Evolutionary conservation across 2,888 invertebrate species (phyloP).

Genomic region (Melolontha melolontha): DNA sequence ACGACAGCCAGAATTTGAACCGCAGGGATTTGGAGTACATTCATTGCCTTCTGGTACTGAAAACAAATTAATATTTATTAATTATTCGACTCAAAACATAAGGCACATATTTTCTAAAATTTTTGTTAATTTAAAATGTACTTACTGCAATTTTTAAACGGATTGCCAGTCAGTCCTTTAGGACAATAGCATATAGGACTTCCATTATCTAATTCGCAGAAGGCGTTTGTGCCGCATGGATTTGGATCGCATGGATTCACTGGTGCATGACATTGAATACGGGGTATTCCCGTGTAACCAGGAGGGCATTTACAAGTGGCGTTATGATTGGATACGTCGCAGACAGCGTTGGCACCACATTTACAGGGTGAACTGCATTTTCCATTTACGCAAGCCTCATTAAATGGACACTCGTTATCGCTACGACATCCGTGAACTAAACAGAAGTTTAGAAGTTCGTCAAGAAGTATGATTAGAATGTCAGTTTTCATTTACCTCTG

Average conservation of each 20-base stretch:
- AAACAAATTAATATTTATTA: constrained; percentile 54
- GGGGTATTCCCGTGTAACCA: constrained; percentile 85
- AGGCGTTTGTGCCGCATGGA: constrained; percentile 88
- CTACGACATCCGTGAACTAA: constrained; percentile 78
- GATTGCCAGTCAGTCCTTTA: constrained; percentile 90
- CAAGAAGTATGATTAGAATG: background rate
- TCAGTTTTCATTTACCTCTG: constrained; percentile 65
- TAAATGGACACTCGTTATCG: constrained; percentile 78
- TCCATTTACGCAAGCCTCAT: constrained; percentile 82
- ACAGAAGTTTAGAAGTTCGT: constrained; percentile 20
- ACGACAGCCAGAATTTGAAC: constrained; percentile 85
- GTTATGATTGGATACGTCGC: constrained; percentile 83
- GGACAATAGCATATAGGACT: constrained; percentile 92
- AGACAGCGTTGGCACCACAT: constrained; percentile 84
- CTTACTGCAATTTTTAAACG: constrained; percentile 91
- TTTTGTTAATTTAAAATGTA: constrained; percentile 53
- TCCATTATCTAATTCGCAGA: constrained; percentile 87
- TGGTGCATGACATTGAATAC: constrained; percentile 78
- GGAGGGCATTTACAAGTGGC: constrained; percentile 85
- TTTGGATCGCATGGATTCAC: constrained; percentile 84
- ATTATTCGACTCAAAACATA: too few relatives aligned
- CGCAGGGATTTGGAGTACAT: constrained; percentile 86
- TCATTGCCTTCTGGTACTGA: constrained; percentile 89
- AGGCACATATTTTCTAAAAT: too few relatives aligned
- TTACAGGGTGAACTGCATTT: constrained; percentile 82